These are phyloP conservation scores for Drosophila subsilvestris DNA, from an alignment of 2,888 invertebrate species.

Conservation along the genomic window DNA sequence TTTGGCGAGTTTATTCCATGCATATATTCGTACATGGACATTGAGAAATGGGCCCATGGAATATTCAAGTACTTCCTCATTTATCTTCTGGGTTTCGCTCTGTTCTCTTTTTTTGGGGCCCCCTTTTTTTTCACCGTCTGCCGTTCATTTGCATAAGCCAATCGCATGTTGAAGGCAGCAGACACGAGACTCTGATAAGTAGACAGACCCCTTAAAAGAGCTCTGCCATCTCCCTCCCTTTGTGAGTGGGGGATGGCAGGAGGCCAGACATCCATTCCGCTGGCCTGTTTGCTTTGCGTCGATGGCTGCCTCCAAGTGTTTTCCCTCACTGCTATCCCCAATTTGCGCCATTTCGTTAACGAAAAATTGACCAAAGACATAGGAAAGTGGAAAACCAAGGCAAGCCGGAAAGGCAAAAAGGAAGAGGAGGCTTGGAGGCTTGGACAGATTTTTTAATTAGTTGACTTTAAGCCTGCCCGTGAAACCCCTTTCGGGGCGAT, in stretches of 20 bases:
- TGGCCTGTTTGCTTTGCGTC: constrained; percentile 29
- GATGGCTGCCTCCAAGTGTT: no score
- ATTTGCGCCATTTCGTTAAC: constrained; percentile 27
- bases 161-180: neutral
- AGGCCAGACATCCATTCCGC: neutral
- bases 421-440: constrained; percentile 1
- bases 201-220: neutral
- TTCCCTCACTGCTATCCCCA: neutral
- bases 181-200: neutral
- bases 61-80: neutral
- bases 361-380: constrained; percentile 33
- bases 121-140: neutral
- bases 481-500: neutral
- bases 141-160: neutral
- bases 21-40: neutral
- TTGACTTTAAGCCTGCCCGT: constrained; percentile 46
- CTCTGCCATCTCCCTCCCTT: neutral
- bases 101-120: neutral
- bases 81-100: neutral
- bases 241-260: neutral
- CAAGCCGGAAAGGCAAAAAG: no score
- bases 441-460: constrained; percentile 48
- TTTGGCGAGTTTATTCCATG: no score
- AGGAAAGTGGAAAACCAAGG: neutral
- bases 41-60: neutral